These are phyloP conservation scores for Lepus americanus DNA, from an alignment of 2,113 vertebrate genomes.

Conservation along the genomic window DNA sequence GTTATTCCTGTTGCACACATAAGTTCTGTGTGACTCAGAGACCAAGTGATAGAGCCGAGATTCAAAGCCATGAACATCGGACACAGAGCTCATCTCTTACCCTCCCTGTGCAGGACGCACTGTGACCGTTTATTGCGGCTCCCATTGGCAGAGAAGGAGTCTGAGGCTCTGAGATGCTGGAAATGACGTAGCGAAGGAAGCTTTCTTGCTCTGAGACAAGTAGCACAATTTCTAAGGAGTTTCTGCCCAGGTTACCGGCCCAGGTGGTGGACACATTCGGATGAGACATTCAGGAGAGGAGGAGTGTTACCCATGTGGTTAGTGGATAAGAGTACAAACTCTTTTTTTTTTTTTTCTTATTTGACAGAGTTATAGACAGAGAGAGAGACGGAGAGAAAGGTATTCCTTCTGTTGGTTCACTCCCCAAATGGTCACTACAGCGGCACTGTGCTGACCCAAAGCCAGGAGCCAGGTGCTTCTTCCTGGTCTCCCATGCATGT, in stretches of 20 bases:
- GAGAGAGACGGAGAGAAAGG: too few relatives aligned
- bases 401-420: too few relatives aligned
- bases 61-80: background rate
- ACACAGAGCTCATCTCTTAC: background rate
- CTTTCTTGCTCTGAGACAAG: background rate
- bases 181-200: background rate
- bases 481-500: too few relatives aligned
- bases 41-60: background rate
- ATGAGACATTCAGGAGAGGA: fast-evolving
- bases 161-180: background rate
- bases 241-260: background rate
- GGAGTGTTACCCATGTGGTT: fast-evolving
- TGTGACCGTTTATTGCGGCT: background rate
- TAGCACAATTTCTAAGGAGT: background rate
- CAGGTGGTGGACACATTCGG: too few relatives aligned
- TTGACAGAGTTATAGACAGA: too few relatives aligned
- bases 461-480: too few relatives aligned
- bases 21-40: background rate
- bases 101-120: background rate
- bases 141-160: background rate
- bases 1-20: background rate
- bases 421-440: too few relatives aligned
- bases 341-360: background rate
- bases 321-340: fast-evolving
- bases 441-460: too few relatives aligned